phyloP scores from a whole-genome alignment of 2,888 invertebrate species.

The Cenopis cana region DNA sequence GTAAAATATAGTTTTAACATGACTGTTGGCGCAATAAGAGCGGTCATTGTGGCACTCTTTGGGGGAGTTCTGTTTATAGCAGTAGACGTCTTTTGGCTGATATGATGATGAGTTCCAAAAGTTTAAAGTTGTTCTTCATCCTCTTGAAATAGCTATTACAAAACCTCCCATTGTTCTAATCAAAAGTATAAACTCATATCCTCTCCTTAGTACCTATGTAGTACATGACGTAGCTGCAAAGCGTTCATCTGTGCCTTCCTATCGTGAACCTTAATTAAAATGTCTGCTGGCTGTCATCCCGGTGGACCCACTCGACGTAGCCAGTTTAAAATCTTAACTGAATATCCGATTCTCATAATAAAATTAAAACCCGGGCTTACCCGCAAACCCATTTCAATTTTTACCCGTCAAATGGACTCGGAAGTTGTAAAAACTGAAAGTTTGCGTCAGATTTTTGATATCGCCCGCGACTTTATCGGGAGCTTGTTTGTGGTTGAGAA shows the following conservation, averaged over 20 bases:
- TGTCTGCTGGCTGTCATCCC: conserved; percentile 57
- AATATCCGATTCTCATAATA: conserved; percentile 45
- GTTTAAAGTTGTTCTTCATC: background rate
- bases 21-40: too few relatives aligned
- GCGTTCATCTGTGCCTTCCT: conserved; percentile 40
- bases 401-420: conserved; percentile 45
- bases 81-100: too few relatives aligned
- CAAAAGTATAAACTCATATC: background rate
- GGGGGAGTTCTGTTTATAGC: too few relatives aligned
- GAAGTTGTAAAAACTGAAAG: conserved; percentile 18
- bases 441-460: conserved; percentile 17
- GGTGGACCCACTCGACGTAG: conserved; percentile 45
- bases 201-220: background rate
- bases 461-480: conserved; percentile 1
- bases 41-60: too few relatives aligned
- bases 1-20: too few relatives aligned
- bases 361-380: conserved; percentile 42
- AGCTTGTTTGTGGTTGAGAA: background rate
- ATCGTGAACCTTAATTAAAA: conserved; percentile 58
- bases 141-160: background rate
- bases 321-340: conserved; percentile 51
- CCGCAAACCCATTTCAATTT: conserved; percentile 47
- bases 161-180: background rate
- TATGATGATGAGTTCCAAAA: too few relatives aligned
- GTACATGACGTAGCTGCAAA: conserved; percentile 4